These are phyloP conservation scores for Pluvialis apricaria DNA, from an alignment of 2,113 vertebrate species.

Conservation along the genomic window DNA sequence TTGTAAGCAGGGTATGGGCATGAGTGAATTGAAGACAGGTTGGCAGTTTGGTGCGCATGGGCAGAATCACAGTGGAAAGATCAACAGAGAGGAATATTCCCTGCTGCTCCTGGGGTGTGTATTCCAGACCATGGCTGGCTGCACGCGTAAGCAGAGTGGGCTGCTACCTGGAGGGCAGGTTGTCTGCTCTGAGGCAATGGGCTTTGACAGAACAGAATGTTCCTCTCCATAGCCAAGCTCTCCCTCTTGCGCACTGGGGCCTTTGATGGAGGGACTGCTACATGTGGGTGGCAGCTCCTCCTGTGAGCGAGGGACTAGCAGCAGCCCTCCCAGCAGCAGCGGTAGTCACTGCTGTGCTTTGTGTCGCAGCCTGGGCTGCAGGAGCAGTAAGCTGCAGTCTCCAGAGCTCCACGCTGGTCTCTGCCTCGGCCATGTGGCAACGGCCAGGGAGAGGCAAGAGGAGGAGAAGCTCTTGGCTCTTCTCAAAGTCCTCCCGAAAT, in stretches of 20 bases:
- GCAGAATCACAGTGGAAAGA: neutral
- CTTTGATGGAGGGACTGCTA: neutral
- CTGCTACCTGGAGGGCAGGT: neutral
- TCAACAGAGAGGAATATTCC: neutral
- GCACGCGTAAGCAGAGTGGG: fast-evolving
- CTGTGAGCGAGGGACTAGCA: neutral
- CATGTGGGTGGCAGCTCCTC: neutral
- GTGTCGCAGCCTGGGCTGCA: neutral
- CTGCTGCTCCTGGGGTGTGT: neutral
- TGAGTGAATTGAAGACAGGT: fast-evolving
- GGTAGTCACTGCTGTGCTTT: neutral
- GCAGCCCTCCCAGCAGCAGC: neutral
- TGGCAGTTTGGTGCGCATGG: neutral
- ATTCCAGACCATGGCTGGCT: neutral
- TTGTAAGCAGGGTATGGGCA: neutral
- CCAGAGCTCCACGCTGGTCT: neutral
- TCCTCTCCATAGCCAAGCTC: neutral
- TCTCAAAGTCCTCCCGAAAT: neutral
- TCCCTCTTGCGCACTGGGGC: fast-evolving
- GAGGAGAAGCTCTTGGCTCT: neutral
- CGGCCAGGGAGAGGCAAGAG: neutral
- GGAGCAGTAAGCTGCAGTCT: neutral
- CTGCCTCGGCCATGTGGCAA: neutral
- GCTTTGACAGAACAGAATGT: neutral
- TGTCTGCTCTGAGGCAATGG: neutral